Base-by-base conservation (phyloP, 2,888 invertebrate species). In the Himalopsyche anomala region DNA sequence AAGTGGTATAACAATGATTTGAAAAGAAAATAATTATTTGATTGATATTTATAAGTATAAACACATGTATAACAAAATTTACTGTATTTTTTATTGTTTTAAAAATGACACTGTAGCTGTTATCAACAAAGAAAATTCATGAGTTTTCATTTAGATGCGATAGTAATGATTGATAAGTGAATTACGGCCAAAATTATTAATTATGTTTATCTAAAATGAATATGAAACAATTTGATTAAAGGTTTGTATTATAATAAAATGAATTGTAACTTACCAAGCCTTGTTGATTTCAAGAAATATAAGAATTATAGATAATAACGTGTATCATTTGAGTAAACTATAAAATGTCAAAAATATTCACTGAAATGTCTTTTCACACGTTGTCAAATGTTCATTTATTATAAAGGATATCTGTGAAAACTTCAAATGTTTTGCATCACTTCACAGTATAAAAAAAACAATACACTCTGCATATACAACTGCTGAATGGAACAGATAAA, bases 361-460 rank as follows among this genome's bases (percentile, higher is more conserved):
- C 62, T 19, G 28, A 62, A 19, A 62, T 62, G 62, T 62, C 11
- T 28, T n/a, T 28, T 9, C 19, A 19, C 62, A 62, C 62, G 62
- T 62, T 62, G 19, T 62, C 15, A 6, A 62, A 62, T 62, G 62
- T 62, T 28, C 11, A 19, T 56, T n/a, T 56, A 56, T 56, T 56
- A 56, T 19, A 19, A 19, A 62, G 62, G 5, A 28, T 62, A 19
- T 62, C 28, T 62, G 19, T 62, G 62, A 19, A 19, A 62, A 19
- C 51, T 62, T 62, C n/a, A 5, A 62, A 19, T 28, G 62, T 62
- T 62, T 62, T 19, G 9, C 8, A 62, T 62, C 62, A 62, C 62
- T 62, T 62, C 19, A 62, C 62, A 62, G 62, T 62, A 3, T 62
- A 62, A 62, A 62, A 55, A 28, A 62, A 62, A 28, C 62, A 62